These are phyloP conservation scores for Ophion ellenae DNA, from an alignment of 2,888 invertebrate species.

Conservation along the genomic window DNA sequence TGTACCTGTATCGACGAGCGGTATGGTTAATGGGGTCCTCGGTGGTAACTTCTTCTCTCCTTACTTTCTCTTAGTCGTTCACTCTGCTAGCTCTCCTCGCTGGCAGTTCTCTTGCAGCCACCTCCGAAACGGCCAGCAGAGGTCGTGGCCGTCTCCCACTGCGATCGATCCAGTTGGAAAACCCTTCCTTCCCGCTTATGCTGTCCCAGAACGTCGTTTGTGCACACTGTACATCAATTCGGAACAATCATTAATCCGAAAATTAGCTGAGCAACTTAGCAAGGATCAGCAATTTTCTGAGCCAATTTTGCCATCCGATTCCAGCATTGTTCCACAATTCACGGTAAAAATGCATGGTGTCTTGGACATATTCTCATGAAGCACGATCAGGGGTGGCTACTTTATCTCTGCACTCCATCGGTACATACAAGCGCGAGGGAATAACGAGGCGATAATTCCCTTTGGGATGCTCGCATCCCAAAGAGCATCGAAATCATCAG, in stretches of 20 bases:
- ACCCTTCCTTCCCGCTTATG: constrained; percentile 56
- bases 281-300: too few species aligned
- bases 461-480: constrained; percentile 2
- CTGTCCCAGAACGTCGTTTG: constrained; percentile 46
- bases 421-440: constrained; percentile 1
- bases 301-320: too few species aligned
- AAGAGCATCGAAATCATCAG: constrained; percentile 43
- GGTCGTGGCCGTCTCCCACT: constrained; percentile 71
- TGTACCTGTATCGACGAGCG: constrained; percentile 9
- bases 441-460: constrained; percentile 57
- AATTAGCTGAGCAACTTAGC: background rate
- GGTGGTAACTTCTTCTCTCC: constrained; percentile 54
- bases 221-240: background rate
- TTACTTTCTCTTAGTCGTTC: constrained; percentile 28
- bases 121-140: constrained; percentile 43
- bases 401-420: background rate
- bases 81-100: constrained; percentile 16
- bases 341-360: too few species aligned
- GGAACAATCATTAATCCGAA: too few species aligned
- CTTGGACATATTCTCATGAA: too few species aligned
- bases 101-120: constrained; percentile 20
- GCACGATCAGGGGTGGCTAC: too few species aligned
- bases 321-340: too few species aligned
- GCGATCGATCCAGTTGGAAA: constrained; percentile 76
- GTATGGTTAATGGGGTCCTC: constrained; percentile 10